These are phyloP conservation scores for Latrodectus hesperus DNA, from an alignment of 2,888 invertebrate species.

Conservation along the genomic window DNA sequence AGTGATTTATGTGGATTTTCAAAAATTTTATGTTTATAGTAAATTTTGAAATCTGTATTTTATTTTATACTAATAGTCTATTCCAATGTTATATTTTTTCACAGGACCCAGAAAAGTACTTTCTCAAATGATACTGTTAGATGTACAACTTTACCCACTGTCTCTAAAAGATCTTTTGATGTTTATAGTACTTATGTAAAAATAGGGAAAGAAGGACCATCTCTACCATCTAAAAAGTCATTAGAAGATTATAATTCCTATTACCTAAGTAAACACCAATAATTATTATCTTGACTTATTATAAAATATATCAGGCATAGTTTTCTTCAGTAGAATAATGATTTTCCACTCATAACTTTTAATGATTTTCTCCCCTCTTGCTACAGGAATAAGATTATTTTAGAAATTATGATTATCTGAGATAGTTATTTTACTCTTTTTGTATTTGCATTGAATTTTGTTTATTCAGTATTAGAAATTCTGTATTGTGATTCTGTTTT, in stretches of 20 bases:
- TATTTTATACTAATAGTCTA: constrained; percentile 4
- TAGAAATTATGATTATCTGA: no score
- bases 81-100: constrained; percentile 33
- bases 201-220: constrained; percentile 78
- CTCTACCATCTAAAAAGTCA: constrained; percentile 72
- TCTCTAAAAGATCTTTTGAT: constrained; percentile 80
- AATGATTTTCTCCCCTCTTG: no score
- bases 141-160: constrained; percentile 81
- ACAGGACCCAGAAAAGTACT: constrained; percentile 79
- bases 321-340: no score
- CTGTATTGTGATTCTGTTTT: no score
- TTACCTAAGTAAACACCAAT: constrained; percentile 26
- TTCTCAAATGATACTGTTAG: constrained; percentile 81
- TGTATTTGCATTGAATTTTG: no score
- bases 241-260: constrained; percentile 31
- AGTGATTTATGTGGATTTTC: no score
- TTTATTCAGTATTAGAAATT: no score
- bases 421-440: no score
- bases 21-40: no score
- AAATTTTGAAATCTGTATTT: neutral
- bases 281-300: neutral
- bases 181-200: constrained; percentile 83
- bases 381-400: no score
- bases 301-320: no score
- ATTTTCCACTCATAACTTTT: no score